These are phyloP conservation scores for Cassiopea xamachana DNA, from an alignment of 30 jellyfish, hydroid and myxozoan genomes.

Conservation along the genomic window DNA sequence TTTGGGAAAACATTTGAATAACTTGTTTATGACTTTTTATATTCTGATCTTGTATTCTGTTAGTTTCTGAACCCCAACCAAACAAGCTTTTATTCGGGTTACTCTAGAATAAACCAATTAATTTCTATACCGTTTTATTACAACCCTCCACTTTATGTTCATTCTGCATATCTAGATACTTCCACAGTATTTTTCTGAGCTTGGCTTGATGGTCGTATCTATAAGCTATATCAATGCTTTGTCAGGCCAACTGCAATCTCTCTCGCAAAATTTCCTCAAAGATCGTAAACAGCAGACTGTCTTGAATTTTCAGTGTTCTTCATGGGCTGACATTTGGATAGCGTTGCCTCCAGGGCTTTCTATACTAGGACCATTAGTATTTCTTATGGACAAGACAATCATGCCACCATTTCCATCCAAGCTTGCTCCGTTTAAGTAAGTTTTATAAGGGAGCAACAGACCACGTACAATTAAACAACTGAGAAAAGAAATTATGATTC, in stretches of 20 bases:
- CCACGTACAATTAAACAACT: no score
- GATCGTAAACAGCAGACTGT: background rate
- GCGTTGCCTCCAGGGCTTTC: background rate
- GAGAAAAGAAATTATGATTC: no score
- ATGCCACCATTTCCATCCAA: no score
- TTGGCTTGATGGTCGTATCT: background rate
- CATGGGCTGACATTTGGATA: background rate
- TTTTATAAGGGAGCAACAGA: no score
- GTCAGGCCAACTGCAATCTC: background rate
- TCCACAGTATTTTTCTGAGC: background rate
- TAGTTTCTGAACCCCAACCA: background rate
- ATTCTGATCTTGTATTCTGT: background rate
- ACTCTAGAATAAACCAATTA: background rate
- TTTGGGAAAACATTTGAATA: background rate
- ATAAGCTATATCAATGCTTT: background rate
- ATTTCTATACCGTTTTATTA: background rate
- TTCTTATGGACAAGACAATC: background rate
- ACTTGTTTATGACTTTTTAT: conserved; percentile 4
- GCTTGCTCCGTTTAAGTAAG: no score
- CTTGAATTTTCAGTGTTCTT: background rate
- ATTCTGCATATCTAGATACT: background rate
- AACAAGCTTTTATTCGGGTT: background rate
- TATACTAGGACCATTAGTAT: background rate
- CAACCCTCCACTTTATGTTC: background rate
- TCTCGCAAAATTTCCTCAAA: background rate